Base-by-base conservation (phyloP, 2,888 invertebrate species). In the Sesia apiformis region DNA sequence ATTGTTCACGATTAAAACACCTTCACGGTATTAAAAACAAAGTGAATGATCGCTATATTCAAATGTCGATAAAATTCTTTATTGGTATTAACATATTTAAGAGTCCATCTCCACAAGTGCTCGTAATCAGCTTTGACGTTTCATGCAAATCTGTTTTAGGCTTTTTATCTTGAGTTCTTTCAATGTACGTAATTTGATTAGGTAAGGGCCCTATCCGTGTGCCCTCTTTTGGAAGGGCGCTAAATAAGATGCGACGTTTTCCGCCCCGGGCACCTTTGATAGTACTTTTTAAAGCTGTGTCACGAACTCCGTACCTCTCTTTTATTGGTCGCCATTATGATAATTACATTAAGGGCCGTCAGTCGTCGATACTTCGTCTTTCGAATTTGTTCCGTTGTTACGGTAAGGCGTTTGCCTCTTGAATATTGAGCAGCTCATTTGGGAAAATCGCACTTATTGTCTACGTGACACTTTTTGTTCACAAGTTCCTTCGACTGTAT, bases 321-420 rank as follows among this genome's bases (percentile, higher is more conserved):
- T 88, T 87, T 87, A 88, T 87, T 86, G 86, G 84, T 81, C 80
- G 80, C 80, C 84, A 88, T 89, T 88, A 87, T 86, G 85, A 84
- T 87, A 88, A 88, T 89, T 87, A 81, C 81, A 79, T 88, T 87
- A 86, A 81, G 82, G 84, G 72, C 74, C 74, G 82, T 73, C 76
- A 79, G 80, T 71, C 74, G 80, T 77, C 85, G 83, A 86, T 86
- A 82, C 82, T 87, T 76, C 82, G 84, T 86, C 84, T 86, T 83
- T 74, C 73, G 81, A 86, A 87, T 87, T 88, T 83, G 85, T 84
- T 82, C 84, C 81, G 83, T 85, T 86, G 85, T 83, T 82, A 81
- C 81, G 76, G 74, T 78, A 76, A 79, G 78, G 76, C 78, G 78
- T 78, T 75, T 82, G 83, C 81, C 75, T 67, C 75, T 78, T 81